Evolutionary conservation across 2,888 invertebrate species (phyloP).

Genomic region (Oligia latruncula): DNA sequence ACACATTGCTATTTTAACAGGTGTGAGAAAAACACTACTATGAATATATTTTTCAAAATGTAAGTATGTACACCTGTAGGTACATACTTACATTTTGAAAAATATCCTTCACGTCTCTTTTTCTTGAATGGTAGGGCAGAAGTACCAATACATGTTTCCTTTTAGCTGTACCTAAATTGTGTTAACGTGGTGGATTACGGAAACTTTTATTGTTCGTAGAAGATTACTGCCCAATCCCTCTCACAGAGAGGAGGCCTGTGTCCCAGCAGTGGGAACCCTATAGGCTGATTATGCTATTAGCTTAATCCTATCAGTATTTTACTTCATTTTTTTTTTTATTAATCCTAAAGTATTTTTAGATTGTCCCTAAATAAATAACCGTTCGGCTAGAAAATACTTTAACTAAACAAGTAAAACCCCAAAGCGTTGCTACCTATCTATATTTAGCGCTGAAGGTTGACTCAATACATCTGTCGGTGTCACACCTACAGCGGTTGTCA

Average conservation of each 20-base stretch:
- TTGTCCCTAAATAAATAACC: constrained; percentile 45
- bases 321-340: not conserved
- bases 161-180: not conserved
- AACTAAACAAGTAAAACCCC: constrained; percentile 15
- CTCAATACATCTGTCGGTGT: constrained; percentile 24
- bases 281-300: not conserved
- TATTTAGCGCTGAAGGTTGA: constrained; percentile 39
- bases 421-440: constrained; percentile 15
- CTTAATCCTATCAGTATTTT: not conserved
- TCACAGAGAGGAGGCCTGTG: not conserved
- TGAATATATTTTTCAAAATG: too few species aligned
- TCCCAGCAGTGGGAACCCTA: not conserved
- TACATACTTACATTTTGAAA: not conserved
- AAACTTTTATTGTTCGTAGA: not conserved
- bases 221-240: not conserved
- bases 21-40: not conserved
- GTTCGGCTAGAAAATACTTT: constrained; percentile 27
- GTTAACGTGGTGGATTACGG: not conserved
- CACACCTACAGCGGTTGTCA: constrained; percentile 42
- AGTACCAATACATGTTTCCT: not conserved
- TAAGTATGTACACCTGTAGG: not conserved
- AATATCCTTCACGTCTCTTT: too few species aligned
- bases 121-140: not conserved
- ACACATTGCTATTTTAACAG: not conserved
- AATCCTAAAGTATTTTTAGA: constrained; percentile 18